Base-by-base conservation (phyloP, 2,888 invertebrate genomes). In the Machimus atricapillus region DNA sequence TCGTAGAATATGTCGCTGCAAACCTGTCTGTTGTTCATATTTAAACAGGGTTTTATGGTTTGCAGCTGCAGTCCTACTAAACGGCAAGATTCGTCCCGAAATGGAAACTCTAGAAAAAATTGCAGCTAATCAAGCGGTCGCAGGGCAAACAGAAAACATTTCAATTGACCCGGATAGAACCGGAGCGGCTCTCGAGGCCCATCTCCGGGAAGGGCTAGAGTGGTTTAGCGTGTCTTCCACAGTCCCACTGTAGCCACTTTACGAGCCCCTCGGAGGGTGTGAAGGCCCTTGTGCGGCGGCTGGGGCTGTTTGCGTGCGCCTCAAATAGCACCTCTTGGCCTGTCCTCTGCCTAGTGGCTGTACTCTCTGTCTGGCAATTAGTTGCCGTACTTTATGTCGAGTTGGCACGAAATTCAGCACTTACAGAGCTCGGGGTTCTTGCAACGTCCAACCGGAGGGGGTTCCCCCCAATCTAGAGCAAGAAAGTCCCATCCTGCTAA, bases 281-380 rank as follows among this genome's bases (percentile, higher is more conserved):
- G 77, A 40, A 77, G 77, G 37, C 77, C 19, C 77, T 40, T 23
- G 34, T 6, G 77, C 23, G 40, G 77, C 12, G 8, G 77, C 37
- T 37, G 40, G 34, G 77, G 14, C 19, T 19, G 19, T n/a, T 77
- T 77, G 77, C 77, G 77, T 77, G 77, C 77, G 31, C 34, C 77
- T 40, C 77, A n/a, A 19, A 19, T 27, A 19, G 66, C 74, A 19
- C 19, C 37, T 77, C 37, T 37, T 77, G 37, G 77, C 77, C 34
- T 19, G 77, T 77, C 37, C 40, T 77, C 40, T 40, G 19, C 9
- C 16, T 37, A 74, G 31, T 74, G 37, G 27, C 16, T 37, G 31
- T 14, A 77, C 77, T 77, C 76, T 76, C 77, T 77, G 77, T 77
- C 77, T 77, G 34, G 77, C 77, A 77, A 77, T 77, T 77, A 77